phyloP scores from a whole-genome alignment of 2,113 vertebrate genomes.

The Typhlomys cinereus region DNA sequence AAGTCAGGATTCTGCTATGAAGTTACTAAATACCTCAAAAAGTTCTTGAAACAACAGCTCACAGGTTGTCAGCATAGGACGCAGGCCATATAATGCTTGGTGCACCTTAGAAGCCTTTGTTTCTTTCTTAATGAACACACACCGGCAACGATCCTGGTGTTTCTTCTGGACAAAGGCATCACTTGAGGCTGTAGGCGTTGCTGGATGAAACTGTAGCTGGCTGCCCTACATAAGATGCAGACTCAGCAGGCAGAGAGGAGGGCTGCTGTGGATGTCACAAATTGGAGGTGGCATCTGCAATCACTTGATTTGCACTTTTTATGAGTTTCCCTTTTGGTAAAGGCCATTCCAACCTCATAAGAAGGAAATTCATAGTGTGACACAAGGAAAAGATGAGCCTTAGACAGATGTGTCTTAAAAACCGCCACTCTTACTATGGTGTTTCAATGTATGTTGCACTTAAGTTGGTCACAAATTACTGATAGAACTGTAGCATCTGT shows the following conservation, averaged over 20 bases:
- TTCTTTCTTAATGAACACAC: not conserved
- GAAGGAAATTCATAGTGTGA: not conserved
- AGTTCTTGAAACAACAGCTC: not conserved
- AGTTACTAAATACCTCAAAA: not conserved
- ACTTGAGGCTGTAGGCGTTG: not conserved
- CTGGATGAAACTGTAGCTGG: not conserved
- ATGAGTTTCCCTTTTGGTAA: not conserved
- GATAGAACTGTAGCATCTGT: not conserved
- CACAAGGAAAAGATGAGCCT: slow-evolving; percentile 10
- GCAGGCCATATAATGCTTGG: not conserved
- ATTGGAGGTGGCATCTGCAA: not conserved
- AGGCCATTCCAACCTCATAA: not conserved
- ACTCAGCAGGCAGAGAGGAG: not conserved
- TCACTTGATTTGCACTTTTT: not conserved
- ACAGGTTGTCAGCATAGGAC: fast-evolving
- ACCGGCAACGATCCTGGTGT: not conserved
- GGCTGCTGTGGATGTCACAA: not conserved
- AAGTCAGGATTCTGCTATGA: not conserved
- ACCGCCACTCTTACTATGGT: not conserved
- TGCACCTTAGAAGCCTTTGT: not conserved
- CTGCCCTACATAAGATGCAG: not conserved
- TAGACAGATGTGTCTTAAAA: slow-evolving; percentile 12
- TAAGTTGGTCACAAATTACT: not conserved
- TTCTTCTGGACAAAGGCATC: not conserved
- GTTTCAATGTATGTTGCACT: not conserved